Evolutionary conservation across 2,113 vertebrate genomes (phyloP), one percentile per base, ranked within the genome.

Genomic region (Saimiri boliviensis): DNA sequence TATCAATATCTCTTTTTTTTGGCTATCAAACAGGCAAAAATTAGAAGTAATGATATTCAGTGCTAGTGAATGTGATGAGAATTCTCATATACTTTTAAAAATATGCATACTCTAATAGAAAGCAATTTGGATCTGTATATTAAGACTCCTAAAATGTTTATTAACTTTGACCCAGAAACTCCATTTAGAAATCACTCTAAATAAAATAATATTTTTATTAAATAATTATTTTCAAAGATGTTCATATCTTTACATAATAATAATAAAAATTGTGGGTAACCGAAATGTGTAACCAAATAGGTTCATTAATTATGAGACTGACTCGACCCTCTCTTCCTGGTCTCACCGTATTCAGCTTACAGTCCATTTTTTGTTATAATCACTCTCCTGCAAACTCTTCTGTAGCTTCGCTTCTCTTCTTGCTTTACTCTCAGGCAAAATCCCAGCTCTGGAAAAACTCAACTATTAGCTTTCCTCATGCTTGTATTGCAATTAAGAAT

Each of bases 1-100:
- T 85, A 20, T 93, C 52, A 66, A 30, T 74, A 49, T 74, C 21
- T 95, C 21, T 49, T 96, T 95, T 93, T 87, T 87, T 20, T 40
- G 14, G 60, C 27, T 84, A 77, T 76, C 8, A 92, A 95, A 52
- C 25, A 70, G 19, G 30, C 32, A 96, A 66, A 73, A 96, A 54
- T 91, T 40, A 85, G 91, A 91, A 91, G 35, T 71, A 8, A 49
- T 71, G 21, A 60, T 56, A 68, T 80, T 70, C 54, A 90, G 7
- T 92, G 17, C 40, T 90, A 17, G 37, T 70, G 47, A 94, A 45
- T 83, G 10, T 79, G 47, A 25, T 71, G 25, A 30, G 23, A 79
- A 82, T 89, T 30, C 7, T 91, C 21, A 87, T 17, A 77, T 6
- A 56, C 47, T 71, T 30, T 37, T 21, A 63, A 63, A 63, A 14